Evolutionary conservation across 2,113 vertebrate species (phyloP), one percentile per base, ranked within the genome.

Genomic region (Dipodomys stephensi): DNA sequence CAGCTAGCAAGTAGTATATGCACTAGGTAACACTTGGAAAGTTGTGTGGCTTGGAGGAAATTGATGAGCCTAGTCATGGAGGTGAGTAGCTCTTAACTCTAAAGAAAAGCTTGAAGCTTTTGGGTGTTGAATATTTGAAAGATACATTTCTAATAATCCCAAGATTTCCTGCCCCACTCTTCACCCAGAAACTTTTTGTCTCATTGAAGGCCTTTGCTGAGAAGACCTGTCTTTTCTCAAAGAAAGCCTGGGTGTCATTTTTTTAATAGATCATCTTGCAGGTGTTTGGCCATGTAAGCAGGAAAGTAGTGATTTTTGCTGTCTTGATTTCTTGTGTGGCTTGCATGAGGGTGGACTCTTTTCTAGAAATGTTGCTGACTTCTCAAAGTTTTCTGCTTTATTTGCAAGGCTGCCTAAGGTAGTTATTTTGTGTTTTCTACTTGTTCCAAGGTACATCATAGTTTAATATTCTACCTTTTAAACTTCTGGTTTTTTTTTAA

Each of bases 401-500:
- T 83, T 62, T 44, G 46, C 77, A 78, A 76, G 65, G 8, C 74
- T 19, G 27, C 82, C 62, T 53, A 27, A 92, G 77, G 30, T 20
- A 20, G 16, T 32, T 90, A 18, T 74, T 27, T 67, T 65, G 22
- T 65, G 25, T 87, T 67, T 83, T 44, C 18, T 53, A 68, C 65
- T 92, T 92, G 88, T 93, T 83, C 84, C 79, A 67, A 87, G 80
- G 57, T 90, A n/a, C 67, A 71, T 88, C 72, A 10, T 30, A 28
- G 79, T 87, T 72, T 83, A 89, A 62, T 83, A 89, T 27, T 57
- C 44, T 72, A 12, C 62, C 19, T 69, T 93, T 88, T 81, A 86
- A 86, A 90, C 77, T 92, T 92, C 20, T 90, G 82, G 86, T 93
- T 85, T 78, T 85, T 78, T 65, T 72, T 93, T 20, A 87, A 44